phyloP scores from a whole-genome alignment of 2,888 invertebrate species.

The Clitarchus hookeri region DNA sequence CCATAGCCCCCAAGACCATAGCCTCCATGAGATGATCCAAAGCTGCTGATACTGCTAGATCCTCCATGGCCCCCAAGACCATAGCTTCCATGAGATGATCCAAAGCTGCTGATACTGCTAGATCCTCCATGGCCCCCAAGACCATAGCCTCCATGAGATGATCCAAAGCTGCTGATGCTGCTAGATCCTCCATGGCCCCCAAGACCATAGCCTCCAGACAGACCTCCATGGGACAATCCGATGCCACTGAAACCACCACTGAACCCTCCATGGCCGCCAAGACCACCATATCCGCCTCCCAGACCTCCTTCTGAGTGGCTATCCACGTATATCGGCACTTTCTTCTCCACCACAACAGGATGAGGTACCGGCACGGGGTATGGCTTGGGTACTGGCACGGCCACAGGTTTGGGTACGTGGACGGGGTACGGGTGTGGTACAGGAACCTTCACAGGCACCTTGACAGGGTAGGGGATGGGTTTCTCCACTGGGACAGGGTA shows the following conservation, averaged over 20 bases:
- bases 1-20: conserved; percentile 45
- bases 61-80: conserved; percentile 20
- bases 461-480: conserved; percentile 37
- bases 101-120: not conserved
- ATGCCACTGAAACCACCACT: conserved; percentile 45
- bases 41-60: not conserved
- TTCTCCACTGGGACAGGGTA: conserved; percentile 44
- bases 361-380: conserved; percentile 32
- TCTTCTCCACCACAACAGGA: conserved; percentile 33
- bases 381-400: conserved; percentile 48
- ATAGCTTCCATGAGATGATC: conserved; percentile 38
- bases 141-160: conserved; percentile 37
- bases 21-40: conserved; percentile 37
- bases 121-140: conserved; percentile 45
- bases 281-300: conserved; percentile 22
- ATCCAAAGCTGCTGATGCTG: not conserved
- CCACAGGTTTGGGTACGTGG: conserved; percentile 47
- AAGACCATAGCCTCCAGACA: conserved; percentile 39
- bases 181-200: conserved; percentile 15
- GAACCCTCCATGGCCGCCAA: conserved; percentile 36
- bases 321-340: conserved; percentile 29
- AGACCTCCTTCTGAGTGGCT: conserved; percentile 24
- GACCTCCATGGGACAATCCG: not conserved
- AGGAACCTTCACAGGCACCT: conserved; percentile 43
- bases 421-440: conserved; percentile 44